These are phyloP conservation scores for Stigmatopora argus DNA, from an alignment of 2,113 vertebrate species.

Conservation along the genomic window DNA sequence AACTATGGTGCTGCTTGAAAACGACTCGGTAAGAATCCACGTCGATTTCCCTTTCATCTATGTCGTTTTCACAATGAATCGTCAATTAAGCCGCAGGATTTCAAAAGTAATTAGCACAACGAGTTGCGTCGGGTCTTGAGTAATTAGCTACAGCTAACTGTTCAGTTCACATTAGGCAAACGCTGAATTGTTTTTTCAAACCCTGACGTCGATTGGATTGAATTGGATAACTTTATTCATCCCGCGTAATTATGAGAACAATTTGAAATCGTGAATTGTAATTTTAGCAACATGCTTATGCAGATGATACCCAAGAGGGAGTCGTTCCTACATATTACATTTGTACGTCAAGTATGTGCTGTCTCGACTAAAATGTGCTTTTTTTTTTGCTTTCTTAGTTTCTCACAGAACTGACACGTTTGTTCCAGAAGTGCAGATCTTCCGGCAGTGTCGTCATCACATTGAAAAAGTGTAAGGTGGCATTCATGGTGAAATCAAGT, in stretches of 20 bases:
- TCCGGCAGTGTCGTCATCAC: constrained; percentile 94
- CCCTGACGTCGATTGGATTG: neutral
- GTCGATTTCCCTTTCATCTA: accelerated
- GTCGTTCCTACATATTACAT: too few relatives aligned
- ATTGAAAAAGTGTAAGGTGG: constrained; percentile 90
- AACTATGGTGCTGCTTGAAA: constrained; percentile 75
- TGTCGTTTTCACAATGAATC: neutral
- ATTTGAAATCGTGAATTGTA: too few relatives aligned
- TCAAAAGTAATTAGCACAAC: neutral
- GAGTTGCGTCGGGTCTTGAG: neutral
- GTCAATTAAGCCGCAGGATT: neutral
- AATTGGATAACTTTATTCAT: too few relatives aligned
- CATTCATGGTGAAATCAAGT: neutral
- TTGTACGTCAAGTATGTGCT: too few relatives aligned
- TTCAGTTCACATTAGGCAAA: neutral
- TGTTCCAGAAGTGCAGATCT: constrained; percentile 92
- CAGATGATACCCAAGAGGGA: too few relatives aligned
- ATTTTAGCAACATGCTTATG: too few relatives aligned
- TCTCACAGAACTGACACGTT: constrained; percentile 92
- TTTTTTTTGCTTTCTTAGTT: constrained; percentile 68
- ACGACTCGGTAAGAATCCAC: constrained; percentile 68
- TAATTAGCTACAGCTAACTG: neutral
- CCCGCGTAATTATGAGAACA: too few relatives aligned
- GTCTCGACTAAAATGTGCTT: neutral
- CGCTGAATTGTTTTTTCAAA: neutral